Conservation (phyloP, 2,888 invertebrate genomes). For the Nephrotoma guestfalica region DNA sequence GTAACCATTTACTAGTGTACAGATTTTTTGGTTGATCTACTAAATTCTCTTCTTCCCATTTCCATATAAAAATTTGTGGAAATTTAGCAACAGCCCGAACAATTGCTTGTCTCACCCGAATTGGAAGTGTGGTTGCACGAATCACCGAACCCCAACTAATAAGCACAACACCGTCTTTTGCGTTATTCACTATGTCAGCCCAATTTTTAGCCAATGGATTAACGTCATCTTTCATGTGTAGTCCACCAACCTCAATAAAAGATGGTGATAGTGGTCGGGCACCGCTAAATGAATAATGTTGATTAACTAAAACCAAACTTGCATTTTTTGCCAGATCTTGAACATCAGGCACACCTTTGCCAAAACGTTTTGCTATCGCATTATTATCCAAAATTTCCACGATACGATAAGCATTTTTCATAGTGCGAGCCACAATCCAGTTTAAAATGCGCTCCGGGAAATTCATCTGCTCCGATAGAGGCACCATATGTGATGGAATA, state of each 20-base stretch:
- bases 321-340: slow-evolving; percentile 37
- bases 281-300: slow-evolving; percentile 44
- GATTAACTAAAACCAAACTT: slow-evolving; percentile 44
- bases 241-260: slow-evolving; percentile 48
- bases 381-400: slow-evolving; percentile 15
- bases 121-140: slow-evolving; percentile 45
- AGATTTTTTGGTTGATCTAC: slow-evolving; percentile 38
- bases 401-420: not conserved
- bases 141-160: slow-evolving; percentile 67
- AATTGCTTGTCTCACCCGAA: slow-evolving; percentile 41
- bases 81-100: slow-evolving; percentile 44
- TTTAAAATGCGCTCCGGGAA: slow-evolving; percentile 38
- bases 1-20: slow-evolving; percentile 44
- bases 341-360: slow-evolving; percentile 36
- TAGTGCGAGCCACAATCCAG: slow-evolving; percentile 14
- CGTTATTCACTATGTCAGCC: slow-evolving; percentile 15
- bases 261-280: slow-evolving; percentile 40
- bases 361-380: slow-evolving; percentile 23
- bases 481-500: slow-evolving; percentile 40
- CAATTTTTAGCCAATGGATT: slow-evolving; percentile 7
- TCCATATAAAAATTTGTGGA: slow-evolving; percentile 60
- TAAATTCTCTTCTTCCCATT: slow-evolving; percentile 48
- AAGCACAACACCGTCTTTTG: slow-evolving; percentile 51
- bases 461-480: slow-evolving; percentile 35
- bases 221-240: slow-evolving; percentile 33